phyloP scores from a whole-genome alignment of 2,888 invertebrate species.

The Teleiodes luculella region DNA sequence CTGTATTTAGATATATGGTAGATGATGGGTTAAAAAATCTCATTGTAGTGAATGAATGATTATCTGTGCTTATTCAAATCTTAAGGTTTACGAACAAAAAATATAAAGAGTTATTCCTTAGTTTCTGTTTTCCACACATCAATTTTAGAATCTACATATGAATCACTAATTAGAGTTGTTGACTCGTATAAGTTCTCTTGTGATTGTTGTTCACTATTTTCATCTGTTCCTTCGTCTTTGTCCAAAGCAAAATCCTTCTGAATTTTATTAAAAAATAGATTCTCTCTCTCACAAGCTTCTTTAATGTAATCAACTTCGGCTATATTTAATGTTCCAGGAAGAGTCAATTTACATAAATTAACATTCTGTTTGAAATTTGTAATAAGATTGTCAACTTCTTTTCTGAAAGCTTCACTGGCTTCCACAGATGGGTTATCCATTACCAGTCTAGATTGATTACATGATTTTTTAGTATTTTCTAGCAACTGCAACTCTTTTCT shows the following conservation, averaged over 20 bases:
- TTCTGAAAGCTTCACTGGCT: conserved; percentile 58
- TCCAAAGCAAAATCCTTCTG: conserved; percentile 32
- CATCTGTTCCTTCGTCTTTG: conserved; percentile 19
- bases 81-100: too few species aligned
- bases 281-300: conserved; percentile 62
- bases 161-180: background rate
- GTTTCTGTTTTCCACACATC: background rate
- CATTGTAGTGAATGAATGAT: too few species aligned
- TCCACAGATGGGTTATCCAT: conserved; percentile 29
- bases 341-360: conserved; percentile 57
- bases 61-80: too few species aligned
- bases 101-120: too few species aligned
- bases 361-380: conserved; percentile 62
- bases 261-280: conserved; percentile 59
- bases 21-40: too few species aligned
- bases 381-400: conserved; percentile 66
- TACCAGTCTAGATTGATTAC: conserved; percentile 45
- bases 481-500: conserved; percentile 74
- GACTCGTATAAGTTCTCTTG: conserved; percentile 2
- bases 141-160: background rate
- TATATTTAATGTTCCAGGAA: conserved; percentile 68
- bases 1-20: too few species aligned
- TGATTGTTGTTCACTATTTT: conserved; percentile 6
- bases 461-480: conserved; percentile 44
- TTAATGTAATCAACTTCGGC: conserved; percentile 68